These are phyloP conservation scores for Platycheirus rosarum DNA, from an alignment of 2,888 invertebrate species.

Conservation along the genomic window DNA sequence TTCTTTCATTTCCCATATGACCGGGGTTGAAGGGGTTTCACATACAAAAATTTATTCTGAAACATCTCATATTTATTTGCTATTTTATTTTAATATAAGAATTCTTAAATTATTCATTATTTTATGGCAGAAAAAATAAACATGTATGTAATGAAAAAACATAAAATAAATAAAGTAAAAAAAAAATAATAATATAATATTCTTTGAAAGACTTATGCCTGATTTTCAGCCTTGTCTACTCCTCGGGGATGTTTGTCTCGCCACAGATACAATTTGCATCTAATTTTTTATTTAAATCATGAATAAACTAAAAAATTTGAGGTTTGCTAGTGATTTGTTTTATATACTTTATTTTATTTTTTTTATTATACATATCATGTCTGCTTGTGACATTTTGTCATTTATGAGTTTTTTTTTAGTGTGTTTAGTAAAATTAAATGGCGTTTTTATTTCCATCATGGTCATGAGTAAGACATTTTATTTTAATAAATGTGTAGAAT, in stretches of 20 bases:
- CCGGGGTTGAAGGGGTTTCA: background rate
- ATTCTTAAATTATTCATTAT: conserved; percentile 26
- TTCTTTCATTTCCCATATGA: background rate
- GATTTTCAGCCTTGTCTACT: conserved; percentile 48
- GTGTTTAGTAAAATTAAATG: conserved; percentile 23
- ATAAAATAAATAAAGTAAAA: background rate
- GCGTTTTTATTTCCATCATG: conserved; percentile 8
- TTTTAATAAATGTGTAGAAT: no score
- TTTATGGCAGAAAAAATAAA: conserved; percentile 18
- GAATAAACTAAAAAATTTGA: conserved; percentile 25
- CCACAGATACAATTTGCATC: conserved; percentile 40
- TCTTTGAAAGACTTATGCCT: conserved; percentile 21
- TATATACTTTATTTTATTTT: background rate
- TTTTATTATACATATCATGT: conserved; percentile 29
- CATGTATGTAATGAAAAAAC: background rate
- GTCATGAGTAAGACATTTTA: no score
- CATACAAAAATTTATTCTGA: background rate
- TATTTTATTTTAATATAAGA: conserved; percentile 14
- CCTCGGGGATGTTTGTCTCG: conserved; percentile 48
- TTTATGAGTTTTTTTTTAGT: conserved; percentile 34
- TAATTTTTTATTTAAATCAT: conserved; percentile 8
- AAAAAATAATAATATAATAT: background rate
- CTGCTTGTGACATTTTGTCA: conserved; percentile 33
- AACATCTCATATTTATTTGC: conserved; percentile 10
- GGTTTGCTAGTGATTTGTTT: no score